These are phyloP conservation scores for Sthenelais limicola DNA, from an alignment of 2,888 invertebrate genomes.

Conservation along the genomic window DNA sequence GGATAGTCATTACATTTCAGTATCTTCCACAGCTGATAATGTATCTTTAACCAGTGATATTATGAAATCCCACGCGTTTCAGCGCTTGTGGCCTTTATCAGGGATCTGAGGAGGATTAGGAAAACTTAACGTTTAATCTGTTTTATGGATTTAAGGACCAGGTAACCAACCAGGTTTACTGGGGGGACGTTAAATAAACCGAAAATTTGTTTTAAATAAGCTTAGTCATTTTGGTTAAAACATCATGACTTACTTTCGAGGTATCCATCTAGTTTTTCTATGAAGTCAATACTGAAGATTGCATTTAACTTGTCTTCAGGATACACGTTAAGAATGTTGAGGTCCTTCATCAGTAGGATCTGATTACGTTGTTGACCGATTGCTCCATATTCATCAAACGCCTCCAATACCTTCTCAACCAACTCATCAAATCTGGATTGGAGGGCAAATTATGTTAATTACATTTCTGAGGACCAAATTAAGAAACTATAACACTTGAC, in stretches of 20 bases:
- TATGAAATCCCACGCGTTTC: too few species aligned
- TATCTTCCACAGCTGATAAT: too few species aligned
- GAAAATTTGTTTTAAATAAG: neutral
- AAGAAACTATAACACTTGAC: too few species aligned
- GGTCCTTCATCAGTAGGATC: conserved; percentile 43
- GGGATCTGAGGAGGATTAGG: too few species aligned
- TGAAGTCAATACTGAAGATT: conserved; percentile 53
- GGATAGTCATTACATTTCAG: too few species aligned
- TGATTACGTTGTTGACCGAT: conserved; percentile 32
- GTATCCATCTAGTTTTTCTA: conserved; percentile 50
- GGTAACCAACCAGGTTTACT: too few species aligned
- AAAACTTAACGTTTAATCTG: too few species aligned
- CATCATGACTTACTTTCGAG: conserved; percentile 49
- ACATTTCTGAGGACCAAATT: too few species aligned
- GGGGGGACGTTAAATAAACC: neutral
- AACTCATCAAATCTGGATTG: conserved; percentile 47
- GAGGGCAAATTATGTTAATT: too few species aligned
- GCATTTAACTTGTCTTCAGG: conserved; percentile 48
- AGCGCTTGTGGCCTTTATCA: too few species aligned
- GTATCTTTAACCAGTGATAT: too few species aligned
- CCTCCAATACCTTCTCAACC: conserved; percentile 29
- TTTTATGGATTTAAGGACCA: too few species aligned
- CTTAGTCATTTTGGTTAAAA: neutral
- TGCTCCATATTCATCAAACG: conserved; percentile 8
- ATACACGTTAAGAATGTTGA: conserved; percentile 51